Evolutionary conservation across 2,797 vertebrate genomes (phyloP).

Genomic region (Loris lydekkerianus): DNA sequence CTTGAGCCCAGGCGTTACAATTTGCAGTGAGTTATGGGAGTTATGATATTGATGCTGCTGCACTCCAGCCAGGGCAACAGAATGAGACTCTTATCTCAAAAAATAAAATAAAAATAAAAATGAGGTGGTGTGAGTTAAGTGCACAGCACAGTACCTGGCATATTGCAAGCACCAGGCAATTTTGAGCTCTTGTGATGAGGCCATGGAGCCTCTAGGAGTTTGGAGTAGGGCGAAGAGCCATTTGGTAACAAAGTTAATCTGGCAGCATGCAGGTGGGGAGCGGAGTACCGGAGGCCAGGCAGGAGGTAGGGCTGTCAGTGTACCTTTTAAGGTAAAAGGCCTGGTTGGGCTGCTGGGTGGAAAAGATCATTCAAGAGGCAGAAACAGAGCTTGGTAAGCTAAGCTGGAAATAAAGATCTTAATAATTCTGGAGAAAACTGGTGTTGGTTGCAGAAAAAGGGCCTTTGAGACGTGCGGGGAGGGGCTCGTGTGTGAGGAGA

Average conservation of each 20-base stretch:
- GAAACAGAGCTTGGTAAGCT: background rate
- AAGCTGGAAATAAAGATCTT: background rate
- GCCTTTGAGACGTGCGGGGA: background rate
- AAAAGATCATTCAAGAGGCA: background rate
- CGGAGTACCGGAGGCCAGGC: background rate
- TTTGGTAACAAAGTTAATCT: background rate
- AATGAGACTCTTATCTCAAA: no score
- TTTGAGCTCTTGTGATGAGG: background rate
- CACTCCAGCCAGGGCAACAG: no score
- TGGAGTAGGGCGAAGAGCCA: background rate
- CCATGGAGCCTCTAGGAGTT: background rate
- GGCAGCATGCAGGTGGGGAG: background rate
- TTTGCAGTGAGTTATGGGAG: background rate
- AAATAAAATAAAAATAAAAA: background rate
- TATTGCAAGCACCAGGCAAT: background rate
- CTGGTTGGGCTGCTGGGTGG: background rate
- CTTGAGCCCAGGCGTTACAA: background rate
- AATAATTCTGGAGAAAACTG: conserved; percentile 4
- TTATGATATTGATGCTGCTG: no score
- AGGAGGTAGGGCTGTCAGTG: background rate
- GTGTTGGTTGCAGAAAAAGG: background rate
- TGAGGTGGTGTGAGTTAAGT: background rate
- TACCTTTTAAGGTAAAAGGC: background rate
- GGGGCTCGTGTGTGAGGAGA: background rate
- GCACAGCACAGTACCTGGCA: background rate